A percentile compares a stretch with the other conserved stretches of the same genome.
Conservation (phyloP, 2,113 vertebrate species). For the Neogale vison region DNA sequence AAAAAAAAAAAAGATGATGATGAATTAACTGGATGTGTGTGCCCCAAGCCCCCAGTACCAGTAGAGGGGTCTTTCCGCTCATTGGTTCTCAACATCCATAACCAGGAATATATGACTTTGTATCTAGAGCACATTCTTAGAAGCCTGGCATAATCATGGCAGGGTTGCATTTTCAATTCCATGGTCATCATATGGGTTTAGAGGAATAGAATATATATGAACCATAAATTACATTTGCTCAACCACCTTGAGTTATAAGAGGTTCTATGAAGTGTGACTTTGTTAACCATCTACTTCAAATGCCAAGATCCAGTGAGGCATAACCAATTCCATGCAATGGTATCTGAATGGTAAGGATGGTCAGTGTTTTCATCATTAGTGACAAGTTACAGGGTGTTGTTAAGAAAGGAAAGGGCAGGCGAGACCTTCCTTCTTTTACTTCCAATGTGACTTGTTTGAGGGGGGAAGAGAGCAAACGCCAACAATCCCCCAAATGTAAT, state of each 20-base stretch:
- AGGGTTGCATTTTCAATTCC: constrained; percentile 38
- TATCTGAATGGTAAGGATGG: neutral
- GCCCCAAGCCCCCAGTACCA: neutral
- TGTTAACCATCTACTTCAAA: constrained; percentile 66
- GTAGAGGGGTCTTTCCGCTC: neutral
- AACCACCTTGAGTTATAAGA: constrained; percentile 46
- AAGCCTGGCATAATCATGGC: neutral
- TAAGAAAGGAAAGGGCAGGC: constrained; percentile 9
- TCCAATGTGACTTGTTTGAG: constrained; percentile 1
- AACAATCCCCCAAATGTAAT: neutral
- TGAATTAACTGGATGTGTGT: constrained; percentile 35
- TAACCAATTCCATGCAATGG: neutral
- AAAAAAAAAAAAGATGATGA: neutral
- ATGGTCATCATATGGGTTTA: constrained; percentile 40
- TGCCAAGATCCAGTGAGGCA: constrained; percentile 50
- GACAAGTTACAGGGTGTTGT: constrained; percentile 44
- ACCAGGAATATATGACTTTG: neutral
- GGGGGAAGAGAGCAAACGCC: neutral
- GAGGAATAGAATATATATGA: constrained; percentile 38
- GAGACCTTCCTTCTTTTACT: neutral
- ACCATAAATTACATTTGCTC: constrained; percentile 49
- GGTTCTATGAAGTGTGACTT: constrained; percentile 35
- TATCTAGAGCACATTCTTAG: neutral
- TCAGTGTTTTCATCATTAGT: constrained; percentile 13
- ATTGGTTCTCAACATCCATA: neutral